Conservation (phyloP, 2,113 vertebrate genomes). For the Atlantisia rogersi region DNA sequence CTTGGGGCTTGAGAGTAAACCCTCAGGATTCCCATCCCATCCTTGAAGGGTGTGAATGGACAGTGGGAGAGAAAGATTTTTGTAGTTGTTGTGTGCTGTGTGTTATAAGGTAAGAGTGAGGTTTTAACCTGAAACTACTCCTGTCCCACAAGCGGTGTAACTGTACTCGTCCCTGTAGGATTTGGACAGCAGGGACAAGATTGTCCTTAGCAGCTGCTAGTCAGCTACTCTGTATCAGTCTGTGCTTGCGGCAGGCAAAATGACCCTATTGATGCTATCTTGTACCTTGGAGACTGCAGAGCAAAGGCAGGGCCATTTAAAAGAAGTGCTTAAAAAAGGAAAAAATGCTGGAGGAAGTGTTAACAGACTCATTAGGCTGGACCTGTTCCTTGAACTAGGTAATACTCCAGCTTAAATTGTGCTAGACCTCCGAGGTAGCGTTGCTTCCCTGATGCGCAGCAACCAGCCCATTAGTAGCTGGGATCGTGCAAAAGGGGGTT, state of each 20-base stretch:
- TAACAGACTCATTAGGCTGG: background rate
- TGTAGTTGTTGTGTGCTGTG: background rate
- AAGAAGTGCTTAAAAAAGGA: background rate
- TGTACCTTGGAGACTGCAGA: background rate
- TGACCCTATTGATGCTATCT: background rate
- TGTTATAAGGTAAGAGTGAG: background rate
- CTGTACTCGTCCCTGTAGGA: background rate
- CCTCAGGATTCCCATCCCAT: background rate
- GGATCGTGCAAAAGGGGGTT: background rate
- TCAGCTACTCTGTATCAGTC: background rate
- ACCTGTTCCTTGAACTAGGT: background rate
- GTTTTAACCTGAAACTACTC: background rate
- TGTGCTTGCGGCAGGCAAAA: background rate
- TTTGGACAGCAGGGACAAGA: background rate
- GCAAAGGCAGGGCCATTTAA: background rate
- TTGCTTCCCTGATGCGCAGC: background rate
- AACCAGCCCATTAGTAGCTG: background rate
- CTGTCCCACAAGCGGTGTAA: background rate
- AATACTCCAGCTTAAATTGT: background rate
- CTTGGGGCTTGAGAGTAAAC: background rate
- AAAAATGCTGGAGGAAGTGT: background rate
- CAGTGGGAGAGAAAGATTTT: background rate
- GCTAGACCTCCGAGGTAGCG: background rate
- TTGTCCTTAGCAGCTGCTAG: background rate
- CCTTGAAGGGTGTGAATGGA: background rate